A percentile compares a stretch with the other conserved stretches of the same genome.
phyloP scores from a whole-genome alignment of 2,113 vertebrate species.

The Halcyon malimbica region DNA sequence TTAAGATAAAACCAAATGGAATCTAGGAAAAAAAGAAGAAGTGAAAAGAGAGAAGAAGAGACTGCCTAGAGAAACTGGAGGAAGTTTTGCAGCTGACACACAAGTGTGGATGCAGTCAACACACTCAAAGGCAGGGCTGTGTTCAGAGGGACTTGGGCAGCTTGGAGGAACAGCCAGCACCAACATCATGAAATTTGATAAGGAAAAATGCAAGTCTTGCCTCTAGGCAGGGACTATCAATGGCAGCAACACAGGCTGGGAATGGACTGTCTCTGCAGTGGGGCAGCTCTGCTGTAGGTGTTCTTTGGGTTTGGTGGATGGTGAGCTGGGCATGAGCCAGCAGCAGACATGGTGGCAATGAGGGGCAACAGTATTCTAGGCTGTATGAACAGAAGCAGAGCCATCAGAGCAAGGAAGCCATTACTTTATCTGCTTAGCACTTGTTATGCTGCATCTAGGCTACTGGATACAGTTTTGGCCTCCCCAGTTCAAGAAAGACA shows the following conservation, averaged over 20 bases:
- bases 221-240: neutral
- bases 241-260: neutral
- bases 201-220: neutral
- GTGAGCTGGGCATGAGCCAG: neutral
- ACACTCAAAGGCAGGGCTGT: fast-evolving
- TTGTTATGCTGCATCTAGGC: neutral
- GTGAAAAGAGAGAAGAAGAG: neutral
- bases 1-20: neutral
- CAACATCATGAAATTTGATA: neutral
- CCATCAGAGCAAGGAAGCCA: neutral
- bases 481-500: neutral
- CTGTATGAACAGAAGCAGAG: neutral
- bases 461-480: neutral
- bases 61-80: neutral
- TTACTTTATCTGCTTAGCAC: neutral
- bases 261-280: neutral
- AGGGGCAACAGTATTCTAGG: neutral
- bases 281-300: neutral
- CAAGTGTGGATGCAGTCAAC: neutral
- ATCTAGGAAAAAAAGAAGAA: neutral
- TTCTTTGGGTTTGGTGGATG: neutral
- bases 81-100: neutral
- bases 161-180: neutral
- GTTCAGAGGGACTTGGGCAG: neutral
- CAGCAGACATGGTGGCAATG: neutral